Percentiles rank a stretch among this genome's conserved stretches.
Evolutionary conservation across 2,888 invertebrate species (phyloP).

Genomic region (Coremacera marginata): DNA sequence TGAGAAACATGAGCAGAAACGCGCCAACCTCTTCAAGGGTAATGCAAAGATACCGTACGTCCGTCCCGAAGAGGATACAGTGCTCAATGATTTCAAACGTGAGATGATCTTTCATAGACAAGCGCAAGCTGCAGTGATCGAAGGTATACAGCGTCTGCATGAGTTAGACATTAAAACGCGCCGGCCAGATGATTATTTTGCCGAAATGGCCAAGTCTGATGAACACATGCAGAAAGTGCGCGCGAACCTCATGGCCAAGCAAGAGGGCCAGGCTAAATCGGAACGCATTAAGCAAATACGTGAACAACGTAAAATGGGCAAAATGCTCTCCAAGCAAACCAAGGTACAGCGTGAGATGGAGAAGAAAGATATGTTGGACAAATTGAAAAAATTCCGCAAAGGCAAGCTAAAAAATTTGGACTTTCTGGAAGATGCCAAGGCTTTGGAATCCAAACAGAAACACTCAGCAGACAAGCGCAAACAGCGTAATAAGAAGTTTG

Average conservation of each 20-base stretch:
- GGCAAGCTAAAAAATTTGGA: slow-evolving; percentile 84
- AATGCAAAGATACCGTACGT: slow-evolving; percentile 77
- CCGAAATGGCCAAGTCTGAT: slow-evolving; percentile 98
- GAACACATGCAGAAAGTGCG: slow-evolving; percentile 97
- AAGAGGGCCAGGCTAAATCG: slow-evolving; percentile 85
- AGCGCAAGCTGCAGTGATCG: slow-evolving; percentile 87
- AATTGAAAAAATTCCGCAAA: slow-evolving; percentile 93
- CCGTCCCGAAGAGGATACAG: slow-evolving; percentile 79
- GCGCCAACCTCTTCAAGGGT: slow-evolving; percentile 76
- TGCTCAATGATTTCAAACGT: slow-evolving; percentile 91
- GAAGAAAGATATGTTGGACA: slow-evolving; percentile 91
- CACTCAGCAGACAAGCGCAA: slow-evolving; percentile 72
- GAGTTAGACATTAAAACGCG: slow-evolving; percentile 82
- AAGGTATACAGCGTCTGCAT: slow-evolving; percentile 83
- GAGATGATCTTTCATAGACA: slow-evolving; percentile 90
- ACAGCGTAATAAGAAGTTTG: slow-evolving; percentile 87
- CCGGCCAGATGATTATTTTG: slow-evolving; percentile 96
- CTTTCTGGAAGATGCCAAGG: slow-evolving; percentile 79
- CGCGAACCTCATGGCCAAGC: slow-evolving; percentile 84
- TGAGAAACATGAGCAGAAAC: slow-evolving; percentile 80
- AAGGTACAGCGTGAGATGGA: slow-evolving; percentile 88
- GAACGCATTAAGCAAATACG: slow-evolving; percentile 92
- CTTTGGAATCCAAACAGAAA: slow-evolving; percentile 63
- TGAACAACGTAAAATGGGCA: slow-evolving; percentile 92
- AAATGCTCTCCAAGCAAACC: slow-evolving; percentile 87